These are phyloP conservation scores for Heliconius congener DNA, from an alignment of 1,140 invertebrate genomes.

Conservation along the genomic window DNA sequence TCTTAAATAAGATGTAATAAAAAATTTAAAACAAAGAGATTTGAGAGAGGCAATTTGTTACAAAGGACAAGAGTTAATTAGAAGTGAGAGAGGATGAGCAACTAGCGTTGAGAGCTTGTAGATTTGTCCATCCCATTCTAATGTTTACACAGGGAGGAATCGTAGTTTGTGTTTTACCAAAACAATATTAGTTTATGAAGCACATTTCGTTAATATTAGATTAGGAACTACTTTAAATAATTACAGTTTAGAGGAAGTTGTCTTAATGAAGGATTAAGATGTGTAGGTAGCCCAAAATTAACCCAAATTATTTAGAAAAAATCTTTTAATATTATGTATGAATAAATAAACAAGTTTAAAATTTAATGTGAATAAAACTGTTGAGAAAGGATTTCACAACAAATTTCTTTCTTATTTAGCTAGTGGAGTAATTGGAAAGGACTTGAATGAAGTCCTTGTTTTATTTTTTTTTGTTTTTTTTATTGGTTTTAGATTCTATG, in stretches of 20 bases:
- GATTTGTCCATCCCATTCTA: slow-evolving; percentile 21
- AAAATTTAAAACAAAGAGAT: slow-evolving; percentile 37
- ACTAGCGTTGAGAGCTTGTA: slow-evolving; percentile 24
- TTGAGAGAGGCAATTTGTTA: slow-evolving; percentile 37
- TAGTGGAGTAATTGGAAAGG: too few species aligned
- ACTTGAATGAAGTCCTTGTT: too few species aligned
- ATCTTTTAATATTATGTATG: too few species aligned
- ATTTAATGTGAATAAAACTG: too few species aligned
- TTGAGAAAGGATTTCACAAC: too few species aligned
- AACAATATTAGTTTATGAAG: background rate
- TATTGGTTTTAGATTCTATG: too few species aligned
- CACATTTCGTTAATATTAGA: background rate
- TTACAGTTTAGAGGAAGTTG: background rate
- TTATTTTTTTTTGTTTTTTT: too few species aligned
- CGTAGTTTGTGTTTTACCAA: slow-evolving; percentile 10
- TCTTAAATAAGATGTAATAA: slow-evolving; percentile 35
- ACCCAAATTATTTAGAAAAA: too few species aligned
- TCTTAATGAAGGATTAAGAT: background rate
- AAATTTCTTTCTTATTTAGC: too few species aligned
- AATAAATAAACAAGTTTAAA: too few species aligned
- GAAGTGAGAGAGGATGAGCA: slow-evolving; percentile 30
- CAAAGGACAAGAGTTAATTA: slow-evolving; percentile 39
- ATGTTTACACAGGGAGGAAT: background rate
- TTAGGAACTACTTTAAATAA: slow-evolving; percentile 1
- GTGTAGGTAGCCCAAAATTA: background rate